Conservation (phyloP, 2,888 invertebrate genomes). For the Salticus scenicus region DNA sequence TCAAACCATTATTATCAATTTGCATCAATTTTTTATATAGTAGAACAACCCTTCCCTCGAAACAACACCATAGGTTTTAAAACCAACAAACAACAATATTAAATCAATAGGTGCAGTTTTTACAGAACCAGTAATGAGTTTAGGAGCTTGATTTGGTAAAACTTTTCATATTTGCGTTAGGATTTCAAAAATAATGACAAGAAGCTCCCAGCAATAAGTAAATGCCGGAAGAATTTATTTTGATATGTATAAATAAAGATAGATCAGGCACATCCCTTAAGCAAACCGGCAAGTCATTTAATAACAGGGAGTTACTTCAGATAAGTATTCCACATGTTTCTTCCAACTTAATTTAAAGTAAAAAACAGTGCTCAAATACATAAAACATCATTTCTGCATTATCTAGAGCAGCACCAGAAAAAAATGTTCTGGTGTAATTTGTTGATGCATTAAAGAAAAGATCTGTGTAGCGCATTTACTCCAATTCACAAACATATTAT, state of each 20-base stretch:
- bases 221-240: neutral
- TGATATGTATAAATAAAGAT: no score
- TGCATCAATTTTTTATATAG: neutral
- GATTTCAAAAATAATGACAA: neutral
- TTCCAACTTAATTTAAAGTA: no score
- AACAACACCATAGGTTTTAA: neutral
- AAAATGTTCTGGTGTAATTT: neutral
- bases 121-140: neutral
- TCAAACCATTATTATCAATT: no score
- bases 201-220: neutral
- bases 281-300: no score
- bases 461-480: neutral
- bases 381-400: no score
- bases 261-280: no score
- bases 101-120: neutral
- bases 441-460: neutral
- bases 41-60: neutral
- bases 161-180: neutral
- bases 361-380: no score
- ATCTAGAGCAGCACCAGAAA: no score
- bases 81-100: neutral
- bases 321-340: no score
- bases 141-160: neutral
- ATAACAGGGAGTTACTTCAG: no score
- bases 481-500: no score